Evolutionary conservation across 2,797 vertebrate genomes (phyloP), one percentile per base, ranked within the genome.

Genomic region (Tenualosa thibaudeaui): DNA sequence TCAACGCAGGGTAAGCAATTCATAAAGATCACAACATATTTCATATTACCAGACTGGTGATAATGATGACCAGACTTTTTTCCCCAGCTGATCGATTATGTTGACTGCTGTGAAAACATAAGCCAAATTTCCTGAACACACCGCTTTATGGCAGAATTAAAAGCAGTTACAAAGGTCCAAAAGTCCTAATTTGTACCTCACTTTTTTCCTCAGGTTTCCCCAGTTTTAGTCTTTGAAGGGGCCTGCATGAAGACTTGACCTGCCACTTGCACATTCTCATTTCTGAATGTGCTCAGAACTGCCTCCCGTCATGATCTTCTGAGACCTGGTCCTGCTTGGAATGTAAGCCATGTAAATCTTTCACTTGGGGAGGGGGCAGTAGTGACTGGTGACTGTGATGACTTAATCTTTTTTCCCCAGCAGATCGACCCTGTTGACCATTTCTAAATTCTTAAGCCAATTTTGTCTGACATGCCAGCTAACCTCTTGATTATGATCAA

Each of bases 71-170:
- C 87, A 0, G 83, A 54, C 86, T 88, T 88, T 89, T 90, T 87
- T 89, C 89, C 89, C 89, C 87, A 85, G 82, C 89, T 89, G 89
- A 90, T 84, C 89, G 89, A 89, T 85, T n/a, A 26, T 90, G 89
- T 89, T 88, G 88, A 90, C 87, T 13, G 50, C 49, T 12, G 13
- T 6, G 0, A 88, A 54, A 84, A 56, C 40, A 13, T 83, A 89
- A 89, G 86, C 88, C 87, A 90, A 88, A 50, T 50, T 22, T 58
- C 84, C 88, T 90, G 89, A 89, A 37, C 1, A 31, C 40, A 46
- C 17, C 40, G 3, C 0, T 1, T 2, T 46, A 19, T 7, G 43
- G 3, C 17, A 22, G 5, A 22, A 8, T 0, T 19, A n/a, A 78
- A n/a, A 43, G 15, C 3, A 22, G 65, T 56, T 8, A 8, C 17